Conservation (phyloP, 2,888 invertebrate genomes). For the Sphaerophoria taeniata region DNA sequence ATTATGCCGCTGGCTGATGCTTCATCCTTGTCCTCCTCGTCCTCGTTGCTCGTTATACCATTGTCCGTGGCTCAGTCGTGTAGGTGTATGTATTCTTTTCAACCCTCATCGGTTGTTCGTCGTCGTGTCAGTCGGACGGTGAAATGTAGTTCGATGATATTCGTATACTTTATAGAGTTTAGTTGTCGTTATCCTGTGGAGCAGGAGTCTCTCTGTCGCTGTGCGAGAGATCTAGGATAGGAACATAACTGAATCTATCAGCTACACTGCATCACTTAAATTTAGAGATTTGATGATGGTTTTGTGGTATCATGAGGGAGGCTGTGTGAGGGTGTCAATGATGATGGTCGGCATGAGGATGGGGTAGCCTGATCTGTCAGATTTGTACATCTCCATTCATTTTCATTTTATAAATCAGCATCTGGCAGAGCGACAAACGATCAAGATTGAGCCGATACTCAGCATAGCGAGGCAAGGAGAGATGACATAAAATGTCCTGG, state of each 20-base stretch:
- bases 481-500: conserved; percentile 64
- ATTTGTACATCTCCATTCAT: conserved; percentile 60
- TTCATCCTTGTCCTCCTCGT: conserved; percentile 17
- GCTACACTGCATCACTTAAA: conserved; percentile 22
- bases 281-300: too few species aligned
- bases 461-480: conserved; percentile 50
- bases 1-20: background rate
- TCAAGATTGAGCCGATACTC: conserved; percentile 59
- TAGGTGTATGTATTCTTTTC: conserved; percentile 21
- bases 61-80: conserved; percentile 12
- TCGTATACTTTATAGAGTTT: too few species aligned
- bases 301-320: background rate
- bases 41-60: conserved; percentile 1
- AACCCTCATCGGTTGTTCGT: conserved; percentile 60
- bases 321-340: background rate
- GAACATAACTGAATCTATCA: conserved; percentile 38
- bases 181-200: background rate
- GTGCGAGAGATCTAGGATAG: conserved; percentile 12
- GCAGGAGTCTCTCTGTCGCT: background rate
- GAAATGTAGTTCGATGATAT: conserved; percentile 55
- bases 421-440: conserved; percentile 70
- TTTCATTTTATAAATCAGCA: conserved; percentile 61
- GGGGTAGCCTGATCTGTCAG: conserved; percentile 9
- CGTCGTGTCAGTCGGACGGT: conserved; percentile 66
- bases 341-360: background rate